These are phyloP conservation scores for Thymelicus acteon DNA, from an alignment of 2,888 invertebrate species.

Conservation along the genomic window DNA sequence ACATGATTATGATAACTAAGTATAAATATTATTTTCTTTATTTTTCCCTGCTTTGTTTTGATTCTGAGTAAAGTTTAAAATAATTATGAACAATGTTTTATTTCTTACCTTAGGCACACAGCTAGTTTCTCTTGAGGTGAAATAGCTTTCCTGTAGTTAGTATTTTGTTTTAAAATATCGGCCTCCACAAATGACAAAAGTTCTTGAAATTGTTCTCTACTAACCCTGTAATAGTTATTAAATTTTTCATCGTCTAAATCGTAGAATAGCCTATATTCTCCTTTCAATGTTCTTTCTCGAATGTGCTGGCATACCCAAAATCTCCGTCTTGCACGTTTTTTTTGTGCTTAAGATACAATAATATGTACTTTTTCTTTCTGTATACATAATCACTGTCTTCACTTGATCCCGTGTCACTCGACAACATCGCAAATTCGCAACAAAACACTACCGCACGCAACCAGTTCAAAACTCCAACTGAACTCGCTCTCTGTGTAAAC, in stretches of 20 bases:
- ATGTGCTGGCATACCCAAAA: too few relatives aligned
- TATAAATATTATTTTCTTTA: conserved; percentile 1
- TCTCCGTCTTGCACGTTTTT: too few relatives aligned
- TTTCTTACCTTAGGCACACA: conserved; percentile 12
- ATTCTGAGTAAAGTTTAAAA: conserved; percentile 10
- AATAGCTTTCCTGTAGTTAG: neutral
- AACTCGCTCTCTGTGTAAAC: conserved; percentile 8
- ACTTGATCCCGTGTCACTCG: neutral
- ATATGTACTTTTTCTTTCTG: neutral
- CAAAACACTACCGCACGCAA: too few relatives aligned
- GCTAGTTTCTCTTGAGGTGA: conserved; percentile 10
- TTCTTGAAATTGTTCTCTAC: conserved; percentile 18
- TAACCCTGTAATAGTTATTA: conserved; percentile 19
- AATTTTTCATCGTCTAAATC: conserved; percentile 18
- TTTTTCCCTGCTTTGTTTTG: conserved; percentile 5
- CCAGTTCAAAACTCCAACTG: neutral
- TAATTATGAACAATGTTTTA: conserved; percentile 8
- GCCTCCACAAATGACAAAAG: conserved; percentile 2
- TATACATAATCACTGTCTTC: conserved; percentile 1
- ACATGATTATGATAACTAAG: conserved; percentile 15
- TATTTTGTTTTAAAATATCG: too few relatives aligned
- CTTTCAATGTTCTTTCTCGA: neutral
- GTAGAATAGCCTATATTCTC: neutral
- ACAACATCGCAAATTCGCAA: too few relatives aligned
- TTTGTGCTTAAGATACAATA: too few relatives aligned